phyloP scores from a whole-genome alignment of 2,113 vertebrate species.

The Xyrauchen texanus region DNA sequence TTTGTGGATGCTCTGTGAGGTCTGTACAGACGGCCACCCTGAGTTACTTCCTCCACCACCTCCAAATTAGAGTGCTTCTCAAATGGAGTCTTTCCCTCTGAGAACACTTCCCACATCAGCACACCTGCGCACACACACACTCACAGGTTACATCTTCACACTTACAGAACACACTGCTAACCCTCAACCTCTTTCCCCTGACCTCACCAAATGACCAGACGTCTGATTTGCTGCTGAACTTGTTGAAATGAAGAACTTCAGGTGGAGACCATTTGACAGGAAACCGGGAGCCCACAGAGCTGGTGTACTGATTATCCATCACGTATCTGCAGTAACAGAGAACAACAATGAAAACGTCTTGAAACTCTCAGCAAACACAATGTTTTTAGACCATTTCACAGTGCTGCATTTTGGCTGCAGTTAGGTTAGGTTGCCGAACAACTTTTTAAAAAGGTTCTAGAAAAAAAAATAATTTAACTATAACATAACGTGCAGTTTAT shows the following conservation, averaged over 20 bases:
- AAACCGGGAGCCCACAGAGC: constrained; percentile 85
- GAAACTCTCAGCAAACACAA: too few relatives aligned
- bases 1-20: constrained; percentile 73
- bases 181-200: background rate
- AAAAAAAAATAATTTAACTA: too few relatives aligned
- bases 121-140: constrained; percentile 74
- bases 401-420: too few relatives aligned
- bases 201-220: constrained; percentile 88
- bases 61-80: constrained; percentile 80
- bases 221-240: constrained; percentile 90
- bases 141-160: constrained; percentile 37
- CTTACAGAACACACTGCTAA: too few relatives aligned
- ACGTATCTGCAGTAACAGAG: constrained; percentile 73
- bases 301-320: constrained; percentile 86
- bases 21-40: constrained; percentile 82
- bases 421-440: too few relatives aligned
- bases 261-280: constrained; percentile 91
- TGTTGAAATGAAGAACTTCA: constrained; percentile 86
- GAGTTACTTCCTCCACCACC: constrained; percentile 82
- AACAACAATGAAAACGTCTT: too few relatives aligned
- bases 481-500: too few relatives aligned
- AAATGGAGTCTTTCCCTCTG: constrained; percentile 85
- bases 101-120: constrained; percentile 89
- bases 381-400: too few relatives aligned
- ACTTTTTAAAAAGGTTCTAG: too few relatives aligned